Percentiles rank a stretch among this genome's conserved stretches.
phyloP scores from a whole-genome alignment of 1,140 invertebrate genomes.

The Drosophila simulans region DNA sequence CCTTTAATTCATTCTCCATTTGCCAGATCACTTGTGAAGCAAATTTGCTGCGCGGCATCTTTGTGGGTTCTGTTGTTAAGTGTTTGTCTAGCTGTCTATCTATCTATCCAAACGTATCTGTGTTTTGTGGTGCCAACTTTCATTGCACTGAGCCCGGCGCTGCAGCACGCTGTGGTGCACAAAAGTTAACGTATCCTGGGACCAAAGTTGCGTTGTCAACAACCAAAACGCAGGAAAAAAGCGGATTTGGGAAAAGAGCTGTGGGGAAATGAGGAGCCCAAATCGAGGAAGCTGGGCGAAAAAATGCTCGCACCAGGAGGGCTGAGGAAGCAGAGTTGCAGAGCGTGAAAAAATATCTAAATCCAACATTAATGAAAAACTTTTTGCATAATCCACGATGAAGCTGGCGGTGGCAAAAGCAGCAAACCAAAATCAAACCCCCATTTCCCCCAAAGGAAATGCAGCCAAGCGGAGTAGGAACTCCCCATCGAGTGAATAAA shows the following conservation, averaged over 20 bases:
- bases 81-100: constrained; percentile 61
- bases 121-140: constrained; percentile 74
- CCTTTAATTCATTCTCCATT: constrained; percentile 29
- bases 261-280: constrained; percentile 4
- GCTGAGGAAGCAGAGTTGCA: constrained; percentile 33
- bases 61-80: constrained; percentile 41
- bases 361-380: constrained; percentile 84
- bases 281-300: constrained; percentile 54
- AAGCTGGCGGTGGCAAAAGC: constrained; percentile 11
- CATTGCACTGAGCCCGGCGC: constrained; percentile 59
- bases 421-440: constrained; percentile 52
- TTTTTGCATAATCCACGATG: constrained; percentile 80
- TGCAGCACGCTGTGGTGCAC: constrained; percentile 53
- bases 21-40: constrained; percentile 19
- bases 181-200: constrained; percentile 80
- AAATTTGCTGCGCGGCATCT: constrained; percentile 32
- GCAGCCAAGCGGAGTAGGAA: constrained; percentile 54
- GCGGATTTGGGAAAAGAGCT: constrained; percentile 5
- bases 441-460: constrained; percentile 21
- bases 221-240: constrained; percentile 60
- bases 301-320: constrained; percentile 42
- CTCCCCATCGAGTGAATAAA: constrained; percentile 55
- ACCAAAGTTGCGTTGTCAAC: constrained; percentile 77
- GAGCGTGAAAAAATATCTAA: constrained; percentile 81
- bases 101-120: constrained; percentile 38